Evolutionary conservation across 2,113 vertebrate species (phyloP).

Genomic region (Ascaphus truei): DNA sequence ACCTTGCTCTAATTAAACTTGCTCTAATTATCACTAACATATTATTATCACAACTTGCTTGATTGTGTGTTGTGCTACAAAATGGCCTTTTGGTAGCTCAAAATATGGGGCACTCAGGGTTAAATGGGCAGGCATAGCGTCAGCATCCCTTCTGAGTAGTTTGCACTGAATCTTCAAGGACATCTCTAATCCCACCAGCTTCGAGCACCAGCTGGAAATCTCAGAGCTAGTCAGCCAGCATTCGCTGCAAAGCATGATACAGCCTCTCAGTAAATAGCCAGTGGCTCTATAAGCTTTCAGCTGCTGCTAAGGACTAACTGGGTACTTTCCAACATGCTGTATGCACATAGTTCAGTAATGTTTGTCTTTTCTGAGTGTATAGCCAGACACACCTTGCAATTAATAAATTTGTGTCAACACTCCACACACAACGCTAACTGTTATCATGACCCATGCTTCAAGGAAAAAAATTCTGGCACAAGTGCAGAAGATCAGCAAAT

Average conservation of each 20-base stretch:
- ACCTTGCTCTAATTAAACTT: too few relatives aligned
- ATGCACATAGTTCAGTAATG: conserved; percentile 13
- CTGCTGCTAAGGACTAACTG: conserved; percentile 13
- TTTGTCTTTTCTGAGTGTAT: conserved; percentile 15
- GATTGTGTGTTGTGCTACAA: neutral
- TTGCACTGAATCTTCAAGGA: neutral
- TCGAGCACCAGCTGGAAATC: neutral
- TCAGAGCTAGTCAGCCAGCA: neutral
- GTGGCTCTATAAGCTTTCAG: conserved; percentile 15
- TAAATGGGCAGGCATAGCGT: too few relatives aligned
- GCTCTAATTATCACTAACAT: too few relatives aligned
- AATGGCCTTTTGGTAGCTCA: neutral
- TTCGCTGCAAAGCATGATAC: neutral
- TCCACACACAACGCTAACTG: neutral
- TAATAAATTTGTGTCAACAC: conserved; percentile 27
- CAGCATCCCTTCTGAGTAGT: neutral
- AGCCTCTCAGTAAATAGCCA: conserved; percentile 6
- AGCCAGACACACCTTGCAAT: conserved; percentile 13
- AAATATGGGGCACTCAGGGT: neutral
- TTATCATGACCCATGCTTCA: conserved; percentile 1
- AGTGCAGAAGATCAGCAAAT: neutral
- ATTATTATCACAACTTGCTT: neutral
- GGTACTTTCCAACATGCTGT: conserved; percentile 12
- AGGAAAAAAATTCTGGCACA: neutral
- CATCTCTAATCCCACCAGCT: neutral